Percentiles rank a stretch among this genome's conserved stretches.
phyloP scores from a whole-genome alignment of 1,140 invertebrate genomes.

The Magallana ariakensis region DNA sequence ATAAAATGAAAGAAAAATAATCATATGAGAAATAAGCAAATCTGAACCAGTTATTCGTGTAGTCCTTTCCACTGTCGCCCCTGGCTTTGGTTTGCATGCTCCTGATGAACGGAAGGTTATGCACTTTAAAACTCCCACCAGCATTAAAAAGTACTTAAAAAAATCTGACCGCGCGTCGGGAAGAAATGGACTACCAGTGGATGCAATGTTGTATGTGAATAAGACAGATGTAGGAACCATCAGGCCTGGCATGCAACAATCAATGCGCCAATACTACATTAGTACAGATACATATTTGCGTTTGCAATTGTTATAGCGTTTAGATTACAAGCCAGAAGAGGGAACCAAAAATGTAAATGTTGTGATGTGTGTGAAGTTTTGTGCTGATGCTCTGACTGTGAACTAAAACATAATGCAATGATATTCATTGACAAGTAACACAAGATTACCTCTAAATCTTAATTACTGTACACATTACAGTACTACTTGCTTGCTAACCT shows the following conservation, averaged over 20 bases:
- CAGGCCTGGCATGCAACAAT: slow-evolving; percentile 40
- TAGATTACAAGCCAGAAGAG: background rate
- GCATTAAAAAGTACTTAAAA: slow-evolving; percentile 61
- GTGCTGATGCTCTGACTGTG: background rate
- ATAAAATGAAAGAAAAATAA: slow-evolving; percentile 57
- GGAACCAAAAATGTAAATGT: slow-evolving; percentile 11
- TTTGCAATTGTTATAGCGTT: background rate
- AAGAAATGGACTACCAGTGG: slow-evolving; percentile 52
- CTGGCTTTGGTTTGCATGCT: slow-evolving; percentile 61
- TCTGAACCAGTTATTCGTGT: slow-evolving; percentile 52
- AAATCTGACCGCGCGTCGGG: slow-evolving; percentile 58
- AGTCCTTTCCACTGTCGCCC: slow-evolving; percentile 60
- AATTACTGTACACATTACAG: background rate
- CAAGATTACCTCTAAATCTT: background rate
- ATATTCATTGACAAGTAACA: too few relatives aligned
- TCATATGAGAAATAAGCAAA: slow-evolving; percentile 56
- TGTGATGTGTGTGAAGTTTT: background rate
- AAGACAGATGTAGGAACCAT: slow-evolving; percentile 55
- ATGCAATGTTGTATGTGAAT: slow-evolving; percentile 58
- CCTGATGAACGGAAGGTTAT: slow-evolving; percentile 51
- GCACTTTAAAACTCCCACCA: slow-evolving; percentile 59
- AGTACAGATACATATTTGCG: slow-evolving; percentile 20
- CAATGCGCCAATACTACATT: slow-evolving; percentile 34
- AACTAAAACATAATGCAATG: background rate
- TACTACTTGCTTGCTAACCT: background rate